Evolutionary conservation across 1,140 invertebrate genomes (phyloP).

Genomic region (Brachionus paranguensis): DNA sequence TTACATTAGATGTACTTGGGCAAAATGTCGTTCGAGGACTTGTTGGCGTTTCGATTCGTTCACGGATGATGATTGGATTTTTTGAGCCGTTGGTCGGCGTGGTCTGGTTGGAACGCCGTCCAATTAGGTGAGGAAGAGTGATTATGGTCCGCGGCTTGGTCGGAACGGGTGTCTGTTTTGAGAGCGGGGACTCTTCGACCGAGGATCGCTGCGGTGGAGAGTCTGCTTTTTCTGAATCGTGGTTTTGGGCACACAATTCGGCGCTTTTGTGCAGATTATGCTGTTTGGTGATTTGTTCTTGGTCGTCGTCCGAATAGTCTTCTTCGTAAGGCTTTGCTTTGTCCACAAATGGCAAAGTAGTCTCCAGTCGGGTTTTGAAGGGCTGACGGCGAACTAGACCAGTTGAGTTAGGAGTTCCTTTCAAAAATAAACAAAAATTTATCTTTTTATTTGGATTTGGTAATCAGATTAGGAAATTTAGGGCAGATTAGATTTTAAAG

Average conservation of each 20-base stretch:
- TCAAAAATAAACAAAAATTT: background rate
- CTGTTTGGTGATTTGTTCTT: background rate
- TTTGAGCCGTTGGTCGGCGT: background rate
- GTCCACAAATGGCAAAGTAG: background rate
- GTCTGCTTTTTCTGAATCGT: background rate
- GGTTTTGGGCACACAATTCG: background rate
- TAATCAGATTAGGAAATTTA: background rate
- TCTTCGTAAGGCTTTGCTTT: background rate
- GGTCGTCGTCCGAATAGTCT: background rate
- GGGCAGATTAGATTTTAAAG: background rate
- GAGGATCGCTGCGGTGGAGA: background rate
- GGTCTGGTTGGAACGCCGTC: background rate
- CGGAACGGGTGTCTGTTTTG: background rate
- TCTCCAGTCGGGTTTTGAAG: slow-evolving; percentile 13
- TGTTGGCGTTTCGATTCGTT: background rate
- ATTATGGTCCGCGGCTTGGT: slow-evolving; percentile 14
- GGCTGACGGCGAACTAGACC: slow-evolving; percentile 6
- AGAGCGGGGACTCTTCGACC: background rate
- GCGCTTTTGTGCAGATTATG: background rate
- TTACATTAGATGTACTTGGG: slow-evolving; percentile 11
- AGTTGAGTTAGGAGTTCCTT: slow-evolving; percentile 16
- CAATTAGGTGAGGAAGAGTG: slow-evolving; percentile 11
- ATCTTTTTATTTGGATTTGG: background rate
- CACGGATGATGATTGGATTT: slow-evolving; percentile 20
- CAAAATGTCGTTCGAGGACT: background rate